Base-by-base conservation (phyloP, 37 sponge, comb jelly and placozoan species). In the Eunapius fragilis region DNA sequence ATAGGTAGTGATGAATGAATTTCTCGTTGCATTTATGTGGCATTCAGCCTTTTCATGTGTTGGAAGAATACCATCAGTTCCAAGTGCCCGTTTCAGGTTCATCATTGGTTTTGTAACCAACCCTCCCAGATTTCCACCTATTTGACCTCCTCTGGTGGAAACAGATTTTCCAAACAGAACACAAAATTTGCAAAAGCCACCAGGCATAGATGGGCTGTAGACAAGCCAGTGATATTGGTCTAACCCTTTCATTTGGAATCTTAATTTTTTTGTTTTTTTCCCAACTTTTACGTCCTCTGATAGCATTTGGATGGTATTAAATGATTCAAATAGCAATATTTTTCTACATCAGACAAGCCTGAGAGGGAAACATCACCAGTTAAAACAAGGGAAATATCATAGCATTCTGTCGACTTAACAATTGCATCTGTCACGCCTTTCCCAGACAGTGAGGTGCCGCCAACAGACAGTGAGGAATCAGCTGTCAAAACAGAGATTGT, bases 121-220 rank as follows among this genome's bases (percentile, higher is more conserved):
- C 58, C 1, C 58, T 58, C 58, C 58, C 58, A 58, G 58, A 58
- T 58, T 17, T 58, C 58, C 58, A 58, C 58, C 58, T 72, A 72
- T 72, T 33, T 72, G 74, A 11, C 74, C 32, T 72, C 31, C 31
- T 28, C 58, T 58, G 58, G 58, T 58, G 58, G 58, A 58, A 58
- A 58, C 58, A 58, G 58, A 58, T 58, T 58, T 58, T 58, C 58
- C 22, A 58, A 72, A 72, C 74, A 72, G 32, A 34, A 72, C 74
- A 72, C 74, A 72, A 72, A 34, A 72, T 72, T 72, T 72, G 22
- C 74, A 72, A 72, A 72, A 72, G 74, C 74, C 74, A 72, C 74
- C 74, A 34, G 31, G 31, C 32, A 34, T 72, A 17, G 74, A 72
- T 34, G 74, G 74, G 32, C 31, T 34, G 32, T 72, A 72, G 22